Evolutionary conservation across 2,888 invertebrate species (phyloP), one percentile per base, ranked within the genome.

Genomic region (Congeria kusceri): DNA sequence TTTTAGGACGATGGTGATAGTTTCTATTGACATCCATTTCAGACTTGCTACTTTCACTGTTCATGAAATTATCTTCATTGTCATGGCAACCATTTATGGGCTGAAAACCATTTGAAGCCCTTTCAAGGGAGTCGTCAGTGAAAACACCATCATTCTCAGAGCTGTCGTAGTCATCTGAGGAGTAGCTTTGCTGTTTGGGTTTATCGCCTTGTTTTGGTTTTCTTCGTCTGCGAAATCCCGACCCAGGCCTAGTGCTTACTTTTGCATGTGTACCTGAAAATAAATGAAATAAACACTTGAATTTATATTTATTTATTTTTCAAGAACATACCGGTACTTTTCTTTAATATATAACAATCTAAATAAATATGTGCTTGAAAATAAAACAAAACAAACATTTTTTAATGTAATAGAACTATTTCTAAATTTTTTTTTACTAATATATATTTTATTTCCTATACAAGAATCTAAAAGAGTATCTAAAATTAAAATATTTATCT

Each of bases 131-230:
- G 61, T 89, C 88, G 46, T 91, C 89, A 3, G 91, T 90, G 67
- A 84, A 89, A n/a, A 87, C 72, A 70, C 89, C 87, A 63, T 90
- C 90, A 80, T 85, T 88, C 20, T 90, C 91, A 23, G 91, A 89
- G 18, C 87, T 83, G 44, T 80, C 84, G 76, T 90, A 90, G 65
- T 90, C 91, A 77, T 91, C 91, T 1, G 91, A 90, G 58, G 90
- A 88, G 32, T 79, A 83, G 18, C 73, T 80, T 18, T 79, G 79
- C 61, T 81, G 83, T 4, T 62, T 64, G 18, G 68, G 27, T 15
- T 63, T 73, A 23, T 85, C 87, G 7, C 68, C 25, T 11, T 74
- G 32, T 67, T 83, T 87, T 15, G 85, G 85, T 15, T 85, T 71
- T 25, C 84, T 83, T 0, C 89, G 76, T 56, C 89, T 82, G 3